A percentile compares a stretch with the other conserved stretches of the same genome.
phyloP scores from a whole-genome alignment of 2,113 vertebrate species.

The Aegotheles bennettii region DNA sequence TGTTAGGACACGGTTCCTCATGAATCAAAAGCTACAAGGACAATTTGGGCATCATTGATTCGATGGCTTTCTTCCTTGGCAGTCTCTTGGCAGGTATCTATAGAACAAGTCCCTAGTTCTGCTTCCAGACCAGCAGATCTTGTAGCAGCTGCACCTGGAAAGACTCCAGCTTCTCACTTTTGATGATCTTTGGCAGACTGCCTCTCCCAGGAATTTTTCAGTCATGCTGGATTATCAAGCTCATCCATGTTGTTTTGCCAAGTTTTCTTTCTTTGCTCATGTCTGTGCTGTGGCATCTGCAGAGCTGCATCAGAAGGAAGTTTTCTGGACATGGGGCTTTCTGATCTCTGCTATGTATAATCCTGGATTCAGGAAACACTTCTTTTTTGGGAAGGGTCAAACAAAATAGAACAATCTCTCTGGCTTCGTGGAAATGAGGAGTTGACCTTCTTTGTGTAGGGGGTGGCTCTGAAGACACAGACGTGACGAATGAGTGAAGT shows the following conservation, averaged over 20 bases:
- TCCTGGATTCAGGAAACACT: background rate
- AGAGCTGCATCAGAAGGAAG: constrained; percentile 45
- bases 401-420: background rate
- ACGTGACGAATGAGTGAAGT: background rate
- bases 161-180: constrained; percentile 64
- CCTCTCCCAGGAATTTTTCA: constrained; percentile 68
- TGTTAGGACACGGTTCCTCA: constrained; percentile 63
- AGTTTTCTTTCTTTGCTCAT: constrained; percentile 45
- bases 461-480: background rate
- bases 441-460: background rate
- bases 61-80: constrained; percentile 60
- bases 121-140: constrained; percentile 65
- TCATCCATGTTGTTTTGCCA: constrained; percentile 65
- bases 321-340: constrained; percentile 40
- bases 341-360: constrained; percentile 30
- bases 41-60: constrained; percentile 61
- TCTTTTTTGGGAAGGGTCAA: background rate
- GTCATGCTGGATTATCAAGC: constrained; percentile 66
- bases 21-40: constrained; percentile 64
- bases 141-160: constrained; percentile 70
- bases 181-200: constrained; percentile 68
- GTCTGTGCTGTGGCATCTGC: constrained; percentile 59
- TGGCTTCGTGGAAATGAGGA: constrained; percentile 8
- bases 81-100: constrained; percentile 65
- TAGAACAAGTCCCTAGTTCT: constrained; percentile 62